Conservation (phyloP, 1,140 invertebrate species). For the Euwallacea fornicatus region DNA sequence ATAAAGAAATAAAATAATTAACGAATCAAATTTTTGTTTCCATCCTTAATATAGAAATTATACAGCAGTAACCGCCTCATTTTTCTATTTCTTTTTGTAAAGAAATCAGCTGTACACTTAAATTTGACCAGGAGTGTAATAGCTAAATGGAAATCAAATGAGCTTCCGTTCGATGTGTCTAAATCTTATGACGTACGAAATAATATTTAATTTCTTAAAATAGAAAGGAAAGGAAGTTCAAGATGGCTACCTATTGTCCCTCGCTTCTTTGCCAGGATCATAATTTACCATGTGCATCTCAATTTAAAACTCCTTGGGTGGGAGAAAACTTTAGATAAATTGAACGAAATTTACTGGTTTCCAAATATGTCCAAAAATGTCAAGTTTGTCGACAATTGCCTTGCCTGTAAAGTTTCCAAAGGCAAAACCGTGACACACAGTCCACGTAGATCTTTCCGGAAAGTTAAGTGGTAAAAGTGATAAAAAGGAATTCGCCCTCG, state of each 20-base stretch:
- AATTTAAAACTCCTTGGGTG: slow-evolving; percentile 45
- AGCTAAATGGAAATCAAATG: too few species aligned
- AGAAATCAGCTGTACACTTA: too few species aligned
- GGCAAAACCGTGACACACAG: slow-evolving; percentile 14
- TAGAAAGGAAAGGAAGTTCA: slow-evolving; percentile 37
- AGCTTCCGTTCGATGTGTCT: too few species aligned
- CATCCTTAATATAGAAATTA: too few species aligned
- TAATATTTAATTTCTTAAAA: slow-evolving; percentile 11
- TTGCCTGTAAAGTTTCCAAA: slow-evolving; percentile 44
- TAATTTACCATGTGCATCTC: slow-evolving; percentile 39
- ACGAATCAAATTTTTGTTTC: too few species aligned
- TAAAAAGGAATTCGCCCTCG: neutral
- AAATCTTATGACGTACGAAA: too few species aligned
- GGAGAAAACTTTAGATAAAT: slow-evolving; percentile 45
- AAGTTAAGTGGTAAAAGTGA: slow-evolving; percentile 7
- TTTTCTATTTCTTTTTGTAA: too few species aligned
- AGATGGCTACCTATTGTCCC: slow-evolving; percentile 40
- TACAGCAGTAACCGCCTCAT: too few species aligned
- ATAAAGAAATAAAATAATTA: too few species aligned
- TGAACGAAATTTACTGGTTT: slow-evolving; percentile 47
- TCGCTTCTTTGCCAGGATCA: slow-evolving; percentile 38
- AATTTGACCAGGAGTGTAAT: too few species aligned
- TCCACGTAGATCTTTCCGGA: slow-evolving; percentile 15
- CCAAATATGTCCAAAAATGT: slow-evolving; percentile 45
- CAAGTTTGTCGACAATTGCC: slow-evolving; percentile 44